Evolutionary conservation across 2,888 invertebrate genomes (phyloP).

Genomic region (Ochropleura leucogaster): DNA sequence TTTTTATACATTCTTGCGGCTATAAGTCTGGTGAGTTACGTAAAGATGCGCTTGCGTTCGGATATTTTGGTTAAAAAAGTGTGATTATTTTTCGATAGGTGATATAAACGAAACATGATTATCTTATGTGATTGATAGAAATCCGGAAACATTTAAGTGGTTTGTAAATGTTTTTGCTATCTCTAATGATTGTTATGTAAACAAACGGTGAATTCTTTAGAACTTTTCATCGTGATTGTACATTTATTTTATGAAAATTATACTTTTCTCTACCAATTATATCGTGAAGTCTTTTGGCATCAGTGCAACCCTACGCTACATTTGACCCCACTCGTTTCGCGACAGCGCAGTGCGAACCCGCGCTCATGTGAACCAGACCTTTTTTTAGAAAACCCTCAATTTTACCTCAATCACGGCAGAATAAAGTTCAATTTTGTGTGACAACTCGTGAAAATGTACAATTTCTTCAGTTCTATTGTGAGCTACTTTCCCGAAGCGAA

Average conservation of each 20-base stretch:
- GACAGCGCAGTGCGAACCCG: slow-evolving; percentile 70
- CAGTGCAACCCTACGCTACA: slow-evolving; percentile 64
- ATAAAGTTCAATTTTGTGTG: slow-evolving; percentile 63
- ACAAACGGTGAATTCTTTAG: slow-evolving; percentile 14
- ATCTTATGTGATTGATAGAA: slow-evolving; percentile 38
- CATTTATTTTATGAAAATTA: neutral
- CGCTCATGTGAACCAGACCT: slow-evolving; percentile 69
- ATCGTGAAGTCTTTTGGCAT: neutral
- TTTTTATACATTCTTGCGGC: slow-evolving; percentile 60
- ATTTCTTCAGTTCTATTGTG: slow-evolving; percentile 81
- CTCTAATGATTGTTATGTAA: slow-evolving; percentile 37
- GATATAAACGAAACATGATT: slow-evolving; percentile 18
- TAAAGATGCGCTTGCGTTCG: slow-evolving; percentile 38
- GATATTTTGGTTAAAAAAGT: slow-evolving; percentile 1
- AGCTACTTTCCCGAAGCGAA: slow-evolving; percentile 81
- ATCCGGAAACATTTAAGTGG: slow-evolving; percentile 35
- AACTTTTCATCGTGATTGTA: neutral
- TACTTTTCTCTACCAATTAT: neutral
- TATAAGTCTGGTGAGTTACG: slow-evolving; percentile 62
- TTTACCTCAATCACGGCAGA: slow-evolving; percentile 18
- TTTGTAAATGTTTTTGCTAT: slow-evolving; percentile 11
- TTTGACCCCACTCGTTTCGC: slow-evolving; percentile 59
- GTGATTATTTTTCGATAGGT: slow-evolving; percentile 1
- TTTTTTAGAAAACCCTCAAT: slow-evolving; percentile 62
- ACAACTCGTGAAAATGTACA: slow-evolving; percentile 76